These are phyloP conservation scores for Merops nubicus DNA, from an alignment of 2,113 vertebrate species.

Conservation along the genomic window DNA sequence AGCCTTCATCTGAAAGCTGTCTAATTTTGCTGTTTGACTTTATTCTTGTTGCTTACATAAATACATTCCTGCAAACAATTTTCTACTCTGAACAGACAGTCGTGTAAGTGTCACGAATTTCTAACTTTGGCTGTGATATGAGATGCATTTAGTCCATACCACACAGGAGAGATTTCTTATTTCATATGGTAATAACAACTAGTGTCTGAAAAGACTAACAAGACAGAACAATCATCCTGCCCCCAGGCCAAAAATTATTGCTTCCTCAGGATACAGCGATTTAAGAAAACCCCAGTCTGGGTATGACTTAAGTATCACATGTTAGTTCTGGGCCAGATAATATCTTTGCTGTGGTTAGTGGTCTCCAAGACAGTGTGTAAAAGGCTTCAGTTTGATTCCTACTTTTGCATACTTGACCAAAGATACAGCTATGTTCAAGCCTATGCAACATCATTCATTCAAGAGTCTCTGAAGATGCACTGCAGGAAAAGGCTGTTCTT, in stretches of 20 bases:
- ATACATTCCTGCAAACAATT: neutral
- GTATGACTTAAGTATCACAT: slow-evolving; percentile 25
- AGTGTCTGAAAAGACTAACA: neutral
- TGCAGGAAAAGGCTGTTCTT: neutral
- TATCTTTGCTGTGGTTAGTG: neutral
- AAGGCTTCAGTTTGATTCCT: neutral
- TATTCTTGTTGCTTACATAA: neutral
- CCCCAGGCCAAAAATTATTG: neutral
- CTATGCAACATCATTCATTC: neutral
- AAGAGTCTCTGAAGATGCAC: neutral
- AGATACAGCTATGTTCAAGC: neutral
- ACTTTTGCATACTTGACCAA: neutral
- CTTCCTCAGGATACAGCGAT: neutral
- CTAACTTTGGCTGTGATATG: neutral
- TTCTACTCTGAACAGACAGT: neutral
- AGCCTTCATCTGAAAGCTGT: neutral
- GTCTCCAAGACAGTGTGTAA: neutral
- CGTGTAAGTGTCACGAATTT: neutral
- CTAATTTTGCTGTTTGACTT: neutral
- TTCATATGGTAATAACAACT: neutral
- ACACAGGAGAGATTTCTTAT: neutral
- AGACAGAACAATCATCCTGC: neutral
- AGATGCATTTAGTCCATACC: neutral
- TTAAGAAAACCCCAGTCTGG: neutral
- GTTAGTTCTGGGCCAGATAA: neutral